Evolutionary conservation across 2,113 vertebrate species (phyloP).

Genomic region (Petaurus breviceps): DNA sequence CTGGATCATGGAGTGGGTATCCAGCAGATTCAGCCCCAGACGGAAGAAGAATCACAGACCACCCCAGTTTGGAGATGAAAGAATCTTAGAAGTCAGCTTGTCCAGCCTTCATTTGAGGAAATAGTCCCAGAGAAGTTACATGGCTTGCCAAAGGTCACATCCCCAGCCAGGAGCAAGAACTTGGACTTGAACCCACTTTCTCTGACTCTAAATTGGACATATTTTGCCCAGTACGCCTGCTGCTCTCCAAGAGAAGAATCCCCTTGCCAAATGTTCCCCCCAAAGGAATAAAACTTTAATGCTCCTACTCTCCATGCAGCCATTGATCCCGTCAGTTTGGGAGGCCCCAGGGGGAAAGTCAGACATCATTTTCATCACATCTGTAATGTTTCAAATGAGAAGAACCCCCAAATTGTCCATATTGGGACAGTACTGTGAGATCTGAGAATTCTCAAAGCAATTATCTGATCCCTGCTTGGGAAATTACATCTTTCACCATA

Average conservation of each 20-base stretch:
- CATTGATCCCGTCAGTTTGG: background rate
- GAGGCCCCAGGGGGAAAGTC: background rate
- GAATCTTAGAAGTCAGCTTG: background rate
- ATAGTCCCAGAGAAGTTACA: background rate
- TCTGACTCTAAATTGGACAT: background rate
- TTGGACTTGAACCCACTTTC: background rate
- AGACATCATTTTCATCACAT: background rate
- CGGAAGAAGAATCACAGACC: background rate
- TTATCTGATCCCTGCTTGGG: background rate
- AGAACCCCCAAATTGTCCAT: background rate
- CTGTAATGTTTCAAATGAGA: constrained; percentile 2
- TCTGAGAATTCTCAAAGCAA: constrained; percentile 43
- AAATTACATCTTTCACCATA: background rate
- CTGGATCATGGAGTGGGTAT: background rate
- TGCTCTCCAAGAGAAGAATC: background rate
- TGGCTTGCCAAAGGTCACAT: background rate
- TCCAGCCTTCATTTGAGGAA: background rate
- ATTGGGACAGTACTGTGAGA: constrained; percentile 8
- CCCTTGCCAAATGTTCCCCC: background rate
- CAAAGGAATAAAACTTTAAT: background rate
- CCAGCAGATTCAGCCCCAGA: background rate
- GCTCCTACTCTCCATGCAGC: background rate
- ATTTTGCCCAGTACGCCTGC: background rate
- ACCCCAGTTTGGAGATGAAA: background rate
- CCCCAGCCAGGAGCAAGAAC: background rate